Evolutionary conservation across 2,113 vertebrate genomes (phyloP).

Genomic region (Megalops atlanticus): DNA sequence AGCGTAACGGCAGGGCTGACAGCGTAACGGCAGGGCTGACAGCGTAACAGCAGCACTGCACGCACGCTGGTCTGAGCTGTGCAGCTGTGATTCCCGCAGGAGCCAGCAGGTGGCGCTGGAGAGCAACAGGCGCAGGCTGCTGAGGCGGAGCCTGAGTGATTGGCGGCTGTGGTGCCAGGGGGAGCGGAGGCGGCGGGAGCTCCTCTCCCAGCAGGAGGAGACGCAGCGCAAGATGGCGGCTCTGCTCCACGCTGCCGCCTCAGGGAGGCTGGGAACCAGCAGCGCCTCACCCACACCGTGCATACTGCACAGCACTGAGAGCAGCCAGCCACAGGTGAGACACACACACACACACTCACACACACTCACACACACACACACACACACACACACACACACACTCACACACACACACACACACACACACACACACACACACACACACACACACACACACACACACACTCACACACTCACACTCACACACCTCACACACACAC

Average conservation of each 20-base stretch:
- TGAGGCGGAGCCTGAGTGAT: conserved; percentile 71
- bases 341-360: neutral
- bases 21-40: conserved; percentile 32
- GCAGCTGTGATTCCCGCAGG: conserved; percentile 60
- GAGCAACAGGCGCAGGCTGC: conserved; percentile 71
- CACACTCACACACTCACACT: too few relatives aligned
- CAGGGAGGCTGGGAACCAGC: conserved; percentile 57
- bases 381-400: too few relatives aligned
- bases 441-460: too few relatives aligned
- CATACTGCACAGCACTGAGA: conserved; percentile 37
- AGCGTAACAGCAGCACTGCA: neutral
- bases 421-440: too few relatives aligned
- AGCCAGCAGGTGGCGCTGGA: conserved; percentile 74
- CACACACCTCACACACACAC: neutral
- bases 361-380: too few relatives aligned
- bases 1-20: neutral
- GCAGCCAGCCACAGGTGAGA: conserved; percentile 52
- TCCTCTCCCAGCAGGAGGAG: conserved; percentile 76
- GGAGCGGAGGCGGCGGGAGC: conserved; percentile 65
- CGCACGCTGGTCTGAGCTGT: neutral
- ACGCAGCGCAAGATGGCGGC: conserved; percentile 81
- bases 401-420: too few relatives aligned
- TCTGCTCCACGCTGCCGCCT: conserved; percentile 73
- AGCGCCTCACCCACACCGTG: conserved; percentile 21
- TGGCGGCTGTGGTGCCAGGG: conserved; percentile 80